Evolutionary conservation across 2,797 vertebrate species (phyloP).

Genomic region (Babyrousa celebensis): DNA sequence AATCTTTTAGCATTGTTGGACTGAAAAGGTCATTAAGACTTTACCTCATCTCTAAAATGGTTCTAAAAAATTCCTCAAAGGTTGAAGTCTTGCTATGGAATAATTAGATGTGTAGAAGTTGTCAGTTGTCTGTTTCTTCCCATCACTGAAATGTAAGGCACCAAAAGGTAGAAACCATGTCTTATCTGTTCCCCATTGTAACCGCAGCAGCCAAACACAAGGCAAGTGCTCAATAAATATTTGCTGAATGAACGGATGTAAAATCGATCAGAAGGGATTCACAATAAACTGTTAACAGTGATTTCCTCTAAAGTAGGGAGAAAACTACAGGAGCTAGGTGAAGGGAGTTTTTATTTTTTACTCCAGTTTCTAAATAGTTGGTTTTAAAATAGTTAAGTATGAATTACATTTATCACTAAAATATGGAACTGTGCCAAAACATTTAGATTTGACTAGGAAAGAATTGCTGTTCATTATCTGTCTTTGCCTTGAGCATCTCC

Average conservation of each 20-base stretch:
- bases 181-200: slow-evolving; percentile 1
- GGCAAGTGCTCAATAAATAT: not conserved
- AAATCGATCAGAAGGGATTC: not conserved
- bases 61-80: slow-evolving; percentile 64
- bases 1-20: slow-evolving; percentile 28
- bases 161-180: not conserved
- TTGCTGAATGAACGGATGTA: not conserved
- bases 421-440: not conserved
- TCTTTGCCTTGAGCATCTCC: not conserved
- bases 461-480: not conserved
- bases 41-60: slow-evolving; percentile 50
- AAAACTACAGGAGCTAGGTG: not conserved
- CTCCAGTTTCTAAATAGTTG: slow-evolving; percentile 21
- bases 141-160: not conserved
- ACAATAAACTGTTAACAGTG: not conserved
- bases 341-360: not conserved
- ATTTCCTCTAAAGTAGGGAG: not conserved
- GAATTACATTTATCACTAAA: slow-evolving; percentile 36
- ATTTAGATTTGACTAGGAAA: slow-evolving; percentile 17
- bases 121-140: not conserved
- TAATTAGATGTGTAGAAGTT: not conserved
- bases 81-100: slow-evolving; percentile 20
- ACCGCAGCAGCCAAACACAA: not conserved
- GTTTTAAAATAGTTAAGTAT: slow-evolving; percentile 37
- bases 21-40: slow-evolving; percentile 73